These are phyloP conservation scores for Aldabrachelys gigantea DNA, from an alignment of 2,113 vertebrate genomes.

Conservation along the genomic window DNA sequence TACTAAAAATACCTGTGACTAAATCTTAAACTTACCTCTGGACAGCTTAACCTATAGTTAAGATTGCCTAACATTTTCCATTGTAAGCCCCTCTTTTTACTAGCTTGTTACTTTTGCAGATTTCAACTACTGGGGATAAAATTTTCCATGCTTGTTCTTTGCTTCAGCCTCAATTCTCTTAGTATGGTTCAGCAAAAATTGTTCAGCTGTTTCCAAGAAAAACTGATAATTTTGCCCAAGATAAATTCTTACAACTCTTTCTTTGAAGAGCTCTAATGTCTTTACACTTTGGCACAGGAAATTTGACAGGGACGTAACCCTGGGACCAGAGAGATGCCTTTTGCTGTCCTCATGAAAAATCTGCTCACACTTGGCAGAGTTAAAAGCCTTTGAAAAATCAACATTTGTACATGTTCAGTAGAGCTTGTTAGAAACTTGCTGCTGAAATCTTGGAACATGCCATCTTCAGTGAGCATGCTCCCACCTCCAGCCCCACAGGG, in stretches of 20 bases:
- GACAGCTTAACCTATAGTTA: no score
- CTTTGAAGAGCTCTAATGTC: background rate
- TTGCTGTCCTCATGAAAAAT: background rate
- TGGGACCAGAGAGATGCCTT: background rate
- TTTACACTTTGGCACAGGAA: background rate
- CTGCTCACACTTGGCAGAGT: background rate
- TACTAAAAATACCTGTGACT: no score
- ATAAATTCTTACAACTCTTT: background rate
- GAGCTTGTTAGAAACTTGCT: no score
- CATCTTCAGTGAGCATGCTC: no score
- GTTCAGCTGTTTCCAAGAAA: background rate
- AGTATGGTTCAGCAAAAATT: background rate
- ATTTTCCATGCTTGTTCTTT: background rate
- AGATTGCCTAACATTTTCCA: background rate
- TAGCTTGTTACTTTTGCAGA: no score
- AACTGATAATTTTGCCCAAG: background rate
- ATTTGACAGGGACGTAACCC: background rate
- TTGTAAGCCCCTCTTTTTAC: no score
- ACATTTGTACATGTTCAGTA: no score
- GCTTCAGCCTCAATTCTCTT: background rate
- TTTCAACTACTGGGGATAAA: no score
- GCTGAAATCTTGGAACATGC: no score
- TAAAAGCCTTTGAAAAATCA: background rate
- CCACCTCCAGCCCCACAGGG: no score
- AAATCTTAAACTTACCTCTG: no score